Percentiles rank a stretch among this genome's conserved stretches.
These are phyloP conservation scores for Drosophila mojavensis DNA, from an alignment of 1,140 invertebrate species.

Conservation along the genomic window DNA sequence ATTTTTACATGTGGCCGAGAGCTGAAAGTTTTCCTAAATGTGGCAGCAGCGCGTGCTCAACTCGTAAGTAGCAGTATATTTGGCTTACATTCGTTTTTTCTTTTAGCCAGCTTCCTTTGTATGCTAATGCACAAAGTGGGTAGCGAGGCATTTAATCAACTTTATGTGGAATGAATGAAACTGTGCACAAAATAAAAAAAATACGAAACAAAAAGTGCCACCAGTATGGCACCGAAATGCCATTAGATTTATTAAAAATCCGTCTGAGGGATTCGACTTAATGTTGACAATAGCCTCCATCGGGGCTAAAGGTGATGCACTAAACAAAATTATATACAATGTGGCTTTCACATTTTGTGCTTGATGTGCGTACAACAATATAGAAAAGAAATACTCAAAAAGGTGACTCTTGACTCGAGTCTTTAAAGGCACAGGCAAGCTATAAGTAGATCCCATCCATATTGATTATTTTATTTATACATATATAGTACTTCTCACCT, in stretches of 20 bases:
- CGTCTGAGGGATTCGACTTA: background rate
- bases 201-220: background rate
- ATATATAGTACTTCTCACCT: background rate
- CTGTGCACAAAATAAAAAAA: constrained; percentile 26
- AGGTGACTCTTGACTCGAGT: no score
- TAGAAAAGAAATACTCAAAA: no score
- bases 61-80: constrained; percentile 23
- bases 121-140: constrained; percentile 59
- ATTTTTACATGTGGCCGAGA: constrained; percentile 57
- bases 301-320: background rate
- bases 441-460: background rate
- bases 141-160: constrained; percentile 68
- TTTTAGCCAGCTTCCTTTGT: constrained; percentile 30
- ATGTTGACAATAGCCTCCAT: constrained; percentile 1
- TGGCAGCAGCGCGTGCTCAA: background rate
- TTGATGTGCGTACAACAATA: no score
- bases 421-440: no score
- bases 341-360: background rate
- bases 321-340: background rate
- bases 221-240: constrained; percentile 22
- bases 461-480: background rate
- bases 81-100: constrained; percentile 22
- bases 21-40: constrained; percentile 35
- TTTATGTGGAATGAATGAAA: constrained; percentile 68
- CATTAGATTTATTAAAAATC: constrained; percentile 73